A percentile compares a stretch with the other conserved stretches of the same genome.
Evolutionary conservation across 2,888 invertebrate genomes (phyloP).

Genomic region (Tetanocera ferruginea): DNA sequence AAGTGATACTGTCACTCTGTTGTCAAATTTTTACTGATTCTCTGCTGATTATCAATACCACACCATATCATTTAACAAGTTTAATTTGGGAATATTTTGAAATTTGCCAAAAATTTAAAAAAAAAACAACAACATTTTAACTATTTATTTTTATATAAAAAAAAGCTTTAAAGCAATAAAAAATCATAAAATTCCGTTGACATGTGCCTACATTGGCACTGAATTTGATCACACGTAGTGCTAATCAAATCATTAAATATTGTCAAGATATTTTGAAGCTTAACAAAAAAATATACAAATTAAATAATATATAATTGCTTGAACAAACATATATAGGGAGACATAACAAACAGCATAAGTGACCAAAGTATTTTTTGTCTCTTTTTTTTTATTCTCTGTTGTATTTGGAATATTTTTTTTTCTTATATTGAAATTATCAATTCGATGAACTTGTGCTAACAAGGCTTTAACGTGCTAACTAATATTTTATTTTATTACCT

Average conservation of each 20-base stretch:
- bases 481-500: slow-evolving; percentile 66
- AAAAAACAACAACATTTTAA: no score
- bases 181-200: slow-evolving; percentile 34
- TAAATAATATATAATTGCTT: slow-evolving; percentile 9
- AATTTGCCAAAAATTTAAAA: no score
- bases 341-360: background rate
- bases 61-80: no score
- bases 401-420: background rate
- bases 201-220: slow-evolving; percentile 37
- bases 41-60: no score
- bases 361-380: no score
- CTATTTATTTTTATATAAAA: no score
- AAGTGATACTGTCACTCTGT: no score
- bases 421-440: background rate
- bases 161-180: background rate
- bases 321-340: background rate
- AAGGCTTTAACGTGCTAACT: slow-evolving; percentile 64
- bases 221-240: slow-evolving; percentile 25
- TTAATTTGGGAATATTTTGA: no score
- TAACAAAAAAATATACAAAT: background rate
- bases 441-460: slow-evolving; percentile 55
- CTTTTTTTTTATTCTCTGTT: background rate
- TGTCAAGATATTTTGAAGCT: slow-evolving; percentile 19
- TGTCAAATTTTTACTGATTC: no score
- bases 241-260: slow-evolving; percentile 44